Base-by-base conservation (phyloP, 1,140 invertebrate species). In the Zaprionus taronus region DNA sequence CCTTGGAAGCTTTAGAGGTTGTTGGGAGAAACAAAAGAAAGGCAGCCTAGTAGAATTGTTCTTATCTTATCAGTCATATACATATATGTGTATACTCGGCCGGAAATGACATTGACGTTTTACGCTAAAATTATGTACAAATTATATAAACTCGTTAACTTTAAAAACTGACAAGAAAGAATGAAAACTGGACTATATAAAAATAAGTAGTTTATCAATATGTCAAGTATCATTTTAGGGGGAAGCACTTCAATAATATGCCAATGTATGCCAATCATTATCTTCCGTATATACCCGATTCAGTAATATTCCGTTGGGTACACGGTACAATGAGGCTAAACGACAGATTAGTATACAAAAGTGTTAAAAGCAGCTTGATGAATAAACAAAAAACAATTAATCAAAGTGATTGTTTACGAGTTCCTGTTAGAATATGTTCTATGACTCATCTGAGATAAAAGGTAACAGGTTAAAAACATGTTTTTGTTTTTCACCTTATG, bases 21-120 rank as follows among this genome's bases (percentile, higher is more conserved):
- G 47, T 49, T 51, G 47, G 47, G 47, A 9, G 20, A 14, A 44
- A 51, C 44, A 51, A 51, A 51, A 51, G 47, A 51, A 51, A 51
- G 41, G 7, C 41, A 44, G 5, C 20, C 20, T 51, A 51, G 17
- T 51, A 9, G 11, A 20, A 51, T 22, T 17, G 6, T 22, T 17
- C 7, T 51, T 51, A 51, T 51, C 47, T 51, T 51, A 51, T 51
- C 47, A 12, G 6, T 9, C 2, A 20, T 44, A 22, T 20, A 17
- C 1, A 24, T 24, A 24, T 24, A 24, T n/a, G n/a, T n/a, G n/a
- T 0, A 26, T 26, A 26, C 24, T n/a, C n/a, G 5, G 11, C 12
- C 47, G 47, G 47, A 51, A 51, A 51, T 51, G 47, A 24, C 47
- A 24, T 17, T 0, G 5, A 5, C 4, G 9, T 51, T 51, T 14